A percentile compares a stretch with the other conserved stretches of the same genome.
Evolutionary conservation across 2,113 vertebrate species (phyloP).

Genomic region (Corynorhinus townsendii): DNA sequence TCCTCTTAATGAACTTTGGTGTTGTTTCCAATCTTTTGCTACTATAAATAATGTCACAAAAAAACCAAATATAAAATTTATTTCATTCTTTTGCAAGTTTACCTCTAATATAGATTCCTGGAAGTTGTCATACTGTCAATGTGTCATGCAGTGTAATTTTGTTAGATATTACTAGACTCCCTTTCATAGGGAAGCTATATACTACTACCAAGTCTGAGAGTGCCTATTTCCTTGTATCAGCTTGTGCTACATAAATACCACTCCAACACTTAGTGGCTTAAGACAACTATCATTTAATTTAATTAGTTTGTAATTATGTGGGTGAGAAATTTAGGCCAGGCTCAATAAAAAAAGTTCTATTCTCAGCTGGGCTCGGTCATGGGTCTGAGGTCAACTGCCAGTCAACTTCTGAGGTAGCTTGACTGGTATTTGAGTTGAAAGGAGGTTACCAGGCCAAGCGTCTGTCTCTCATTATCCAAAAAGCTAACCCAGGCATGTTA

Average conservation of each 20-base stretch:
- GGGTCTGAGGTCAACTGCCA: background rate
- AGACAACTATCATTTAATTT: background rate
- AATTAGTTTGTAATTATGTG: background rate
- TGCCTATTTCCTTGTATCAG: background rate
- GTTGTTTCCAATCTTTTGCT: background rate
- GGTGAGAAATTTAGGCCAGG: background rate
- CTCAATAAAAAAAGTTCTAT: background rate
- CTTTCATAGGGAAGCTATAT: background rate
- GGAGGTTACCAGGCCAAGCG: background rate
- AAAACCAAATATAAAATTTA: background rate
- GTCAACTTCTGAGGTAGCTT: background rate
- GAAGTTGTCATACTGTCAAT: background rate
- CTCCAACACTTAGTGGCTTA: background rate
- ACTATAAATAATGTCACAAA: background rate
- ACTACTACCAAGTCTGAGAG: background rate
- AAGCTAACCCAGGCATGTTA: background rate
- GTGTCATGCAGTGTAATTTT: background rate
- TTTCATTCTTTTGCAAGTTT: background rate
- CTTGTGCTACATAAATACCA: background rate
- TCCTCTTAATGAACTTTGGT: background rate
- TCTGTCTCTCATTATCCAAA: background rate
- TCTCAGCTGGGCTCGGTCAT: background rate
- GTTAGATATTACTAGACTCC: background rate
- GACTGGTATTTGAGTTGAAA: background rate
- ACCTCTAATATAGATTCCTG: background rate